These are phyloP conservation scores for Eucriotettix oculatus DNA, from an alignment of 2,888 invertebrate species.

Conservation along the genomic window DNA sequence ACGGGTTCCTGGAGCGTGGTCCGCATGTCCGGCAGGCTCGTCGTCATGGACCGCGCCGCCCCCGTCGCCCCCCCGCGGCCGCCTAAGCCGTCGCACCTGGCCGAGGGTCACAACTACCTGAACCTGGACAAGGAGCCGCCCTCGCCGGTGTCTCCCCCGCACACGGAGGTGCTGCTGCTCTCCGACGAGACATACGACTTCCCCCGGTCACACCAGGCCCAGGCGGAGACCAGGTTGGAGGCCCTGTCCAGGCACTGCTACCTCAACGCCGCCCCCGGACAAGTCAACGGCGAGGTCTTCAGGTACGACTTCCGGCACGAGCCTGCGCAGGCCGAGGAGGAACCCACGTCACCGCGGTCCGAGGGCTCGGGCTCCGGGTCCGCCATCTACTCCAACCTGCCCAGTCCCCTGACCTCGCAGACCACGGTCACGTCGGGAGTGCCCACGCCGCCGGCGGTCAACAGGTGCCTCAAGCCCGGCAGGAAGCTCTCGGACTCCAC, in stretches of 20 bases:
- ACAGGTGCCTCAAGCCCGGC: constrained; percentile 64
- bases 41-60: constrained; percentile 17
- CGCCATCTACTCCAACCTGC: constrained; percentile 39
- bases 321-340: constrained; percentile 18
- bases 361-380: constrained; percentile 22
- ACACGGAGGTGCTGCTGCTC: constrained; percentile 10
- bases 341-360: constrained; percentile 32
- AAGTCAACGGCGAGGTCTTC: constrained; percentile 31
- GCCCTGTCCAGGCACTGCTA: constrained; percentile 34
- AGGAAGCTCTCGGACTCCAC: constrained; percentile 33
- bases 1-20: constrained; percentile 29
- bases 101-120: constrained; percentile 30
- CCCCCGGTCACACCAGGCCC: constrained; percentile 44
- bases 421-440: constrained; percentile 1
- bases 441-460: constrained; percentile 47
- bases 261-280: constrained; percentile 39
- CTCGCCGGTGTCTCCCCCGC: constrained; percentile 15
- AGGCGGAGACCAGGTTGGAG: constrained; percentile 17
- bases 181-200: constrained; percentile 38
- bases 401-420: constrained; percentile 27
- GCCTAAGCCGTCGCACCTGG: constrained; percentile 50
- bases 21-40: constrained; percentile 38
- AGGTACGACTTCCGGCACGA: constrained; percentile 33
- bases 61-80: constrained; percentile 44
- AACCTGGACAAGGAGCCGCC: constrained; percentile 23